phyloP scores from a whole-genome alignment of 2,113 vertebrate species.

The Mungos mungo region DNA sequence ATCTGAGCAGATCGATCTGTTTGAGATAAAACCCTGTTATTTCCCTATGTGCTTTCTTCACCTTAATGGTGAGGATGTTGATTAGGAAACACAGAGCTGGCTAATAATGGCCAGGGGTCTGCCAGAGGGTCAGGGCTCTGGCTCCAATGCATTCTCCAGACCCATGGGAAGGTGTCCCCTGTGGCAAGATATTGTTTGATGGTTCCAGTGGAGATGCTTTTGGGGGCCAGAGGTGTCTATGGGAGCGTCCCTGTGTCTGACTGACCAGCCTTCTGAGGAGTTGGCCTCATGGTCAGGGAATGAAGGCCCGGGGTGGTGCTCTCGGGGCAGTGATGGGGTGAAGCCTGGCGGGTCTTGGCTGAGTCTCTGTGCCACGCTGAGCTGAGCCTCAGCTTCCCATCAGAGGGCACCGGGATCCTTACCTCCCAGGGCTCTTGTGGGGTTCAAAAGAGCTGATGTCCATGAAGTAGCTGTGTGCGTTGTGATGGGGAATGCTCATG shows the following conservation, averaged over 20 bases:
- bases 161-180: background rate
- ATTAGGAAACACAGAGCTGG: background rate
- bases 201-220: background rate
- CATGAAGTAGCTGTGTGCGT: background rate
- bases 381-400: background rate
- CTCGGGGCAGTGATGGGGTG: rapidly evolving
- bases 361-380: background rate
- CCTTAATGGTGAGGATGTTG: background rate
- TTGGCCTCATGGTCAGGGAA: rapidly evolving
- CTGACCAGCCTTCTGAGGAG: background rate
- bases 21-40: conserved; percentile 54
- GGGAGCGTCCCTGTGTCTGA: background rate
- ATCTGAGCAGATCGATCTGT: conserved; percentile 52
- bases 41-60: background rate
- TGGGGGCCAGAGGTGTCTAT: background rate
- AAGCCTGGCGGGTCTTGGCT: background rate
- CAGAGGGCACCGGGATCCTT: rapidly evolving
- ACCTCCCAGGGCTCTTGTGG: background rate
- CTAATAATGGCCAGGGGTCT: background rate
- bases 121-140: background rate
- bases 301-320: too few species aligned
- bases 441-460: too few species aligned
- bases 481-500: rapidly evolving
- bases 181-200: background rate
- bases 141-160: background rate